phyloP scores from a whole-genome alignment of 2,888 invertebrate genomes.

The Eupithecia centaureata region DNA sequence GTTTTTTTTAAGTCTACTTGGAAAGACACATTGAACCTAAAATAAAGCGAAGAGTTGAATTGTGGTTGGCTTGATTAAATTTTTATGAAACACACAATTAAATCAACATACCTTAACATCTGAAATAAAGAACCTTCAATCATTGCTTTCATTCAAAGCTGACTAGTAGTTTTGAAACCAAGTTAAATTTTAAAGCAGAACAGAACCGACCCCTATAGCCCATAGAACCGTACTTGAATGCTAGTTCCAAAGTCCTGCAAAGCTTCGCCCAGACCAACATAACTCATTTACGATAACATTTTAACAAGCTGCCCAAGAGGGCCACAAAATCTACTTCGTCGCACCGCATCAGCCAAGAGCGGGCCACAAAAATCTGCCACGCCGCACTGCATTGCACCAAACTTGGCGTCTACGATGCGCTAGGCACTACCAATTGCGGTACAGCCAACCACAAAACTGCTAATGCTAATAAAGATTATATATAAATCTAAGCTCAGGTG shows the following conservation, averaged over 20 bases:
- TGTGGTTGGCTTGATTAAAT: no score
- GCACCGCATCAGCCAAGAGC: not conserved
- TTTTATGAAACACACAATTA: no score
- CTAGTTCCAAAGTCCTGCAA: not conserved
- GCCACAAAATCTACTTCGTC: not conserved
- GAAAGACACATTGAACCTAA: no score
- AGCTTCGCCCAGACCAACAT: slow-evolving; percentile 14
- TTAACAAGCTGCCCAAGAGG: slow-evolving; percentile 32
- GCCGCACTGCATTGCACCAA: slow-evolving; percentile 56
- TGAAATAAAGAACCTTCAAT: no score
- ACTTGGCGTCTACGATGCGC: slow-evolving; percentile 42
- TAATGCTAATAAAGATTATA: not conserved
- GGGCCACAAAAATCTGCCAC: slow-evolving; percentile 33
- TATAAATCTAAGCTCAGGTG: not conserved
- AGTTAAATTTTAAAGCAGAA: no score
- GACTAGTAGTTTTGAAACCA: no score
- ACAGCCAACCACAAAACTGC: slow-evolving; percentile 11
- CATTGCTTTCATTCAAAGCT: no score
- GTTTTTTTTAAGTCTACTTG: not conserved
- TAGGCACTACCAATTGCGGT: slow-evolving; percentile 30
- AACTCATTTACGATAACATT: slow-evolving; percentile 26
- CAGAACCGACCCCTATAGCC: not conserved
- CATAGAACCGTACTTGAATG: not conserved
- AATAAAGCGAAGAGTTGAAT: no score
- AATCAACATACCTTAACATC: no score